A percentile compares a stretch with the other conserved stretches of the same genome.
Evolutionary conservation across 2,113 vertebrate genomes (phyloP).

Genomic region (Mormyrus lacerda): DNA sequence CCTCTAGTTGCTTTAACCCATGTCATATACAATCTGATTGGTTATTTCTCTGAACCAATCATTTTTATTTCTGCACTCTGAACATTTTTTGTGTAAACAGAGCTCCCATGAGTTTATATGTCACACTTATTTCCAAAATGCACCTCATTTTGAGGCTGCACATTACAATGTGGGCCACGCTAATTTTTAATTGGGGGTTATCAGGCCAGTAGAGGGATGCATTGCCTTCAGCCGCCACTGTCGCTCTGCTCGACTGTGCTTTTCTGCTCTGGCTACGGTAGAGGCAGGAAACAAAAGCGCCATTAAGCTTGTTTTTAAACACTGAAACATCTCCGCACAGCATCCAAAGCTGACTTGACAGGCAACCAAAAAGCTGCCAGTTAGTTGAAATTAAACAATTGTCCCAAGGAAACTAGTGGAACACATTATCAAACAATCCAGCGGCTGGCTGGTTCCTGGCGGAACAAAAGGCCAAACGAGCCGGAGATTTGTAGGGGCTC

Average conservation of each 20-base stretch:
- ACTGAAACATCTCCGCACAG: constrained; percentile 44
- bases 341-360: constrained; percentile 48
- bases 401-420: constrained; percentile 33
- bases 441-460: constrained; percentile 11
- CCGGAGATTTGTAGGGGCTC: constrained; percentile 25
- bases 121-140: neutral
- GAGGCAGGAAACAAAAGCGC: constrained; percentile 44
- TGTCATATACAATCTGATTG: neutral
- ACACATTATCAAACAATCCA: constrained; percentile 37
- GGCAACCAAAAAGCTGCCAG: constrained; percentile 39
- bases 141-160: neutral
- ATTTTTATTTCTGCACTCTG: neutral
- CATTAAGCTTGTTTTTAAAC: constrained; percentile 47
- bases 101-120: neutral
- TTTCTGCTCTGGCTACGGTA: constrained; percentile 38
- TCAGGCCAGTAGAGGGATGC: neutral
- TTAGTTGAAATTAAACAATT: constrained; percentile 48
- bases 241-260: constrained; percentile 21
- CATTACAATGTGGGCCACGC: neutral
- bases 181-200: neutral
- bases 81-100: neutral
- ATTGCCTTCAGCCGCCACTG: neutral
- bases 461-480: constrained; percentile 31
- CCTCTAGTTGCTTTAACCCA: neutral
- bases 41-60: neutral